Evolutionary conservation across 2,888 invertebrate genomes (phyloP), one percentile per base, ranked within the genome.

Genomic region (Agrypnus murinus): DNA sequence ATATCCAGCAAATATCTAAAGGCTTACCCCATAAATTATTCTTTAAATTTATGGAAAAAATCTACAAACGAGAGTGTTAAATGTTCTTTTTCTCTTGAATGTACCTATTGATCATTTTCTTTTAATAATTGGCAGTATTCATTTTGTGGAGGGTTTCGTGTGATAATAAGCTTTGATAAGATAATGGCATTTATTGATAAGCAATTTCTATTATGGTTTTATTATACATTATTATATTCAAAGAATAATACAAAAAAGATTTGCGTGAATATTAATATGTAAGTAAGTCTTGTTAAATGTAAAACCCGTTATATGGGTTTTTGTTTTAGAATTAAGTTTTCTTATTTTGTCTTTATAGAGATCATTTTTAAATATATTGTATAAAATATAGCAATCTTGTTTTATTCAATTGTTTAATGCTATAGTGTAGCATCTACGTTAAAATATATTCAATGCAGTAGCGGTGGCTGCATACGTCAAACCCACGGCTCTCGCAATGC

Each of bases 1-100:
- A 94, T 82, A 94, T 96, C 77, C 93, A 94, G 78, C 95, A 95
- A 86, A 92, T 93, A 75, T 93, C 94, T 0, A 90, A 93, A 38
- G 94, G 93, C 31, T 87, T 95, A 31, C 94, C 95, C 0, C 95
- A 95, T 79, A 90, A 93, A 73, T 84, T 95, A 64, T 96, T 96
- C 86, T 91, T 94, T 78, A 93, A 93, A 85, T 90, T 95, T 79
- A 87, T 96, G 77, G 92, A 94, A 74, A 94, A 92, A 82, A 92
- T 95, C 77, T 95, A 95, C 84, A 91, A 90, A 82, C 89, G 94
- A 79, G 89, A 91, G 78, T 87, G 89, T 74, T 92, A 69, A 55
- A 7, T 40, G 40, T 43, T 25, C 2, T 25, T 25, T 25, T 25
- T 25, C 25, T 25, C 5, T 43, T 36, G 5, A 19, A 12, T 15